Base-by-base conservation (phyloP, 2,797 vertebrate species). In the Acropternis orthonyx region DNA sequence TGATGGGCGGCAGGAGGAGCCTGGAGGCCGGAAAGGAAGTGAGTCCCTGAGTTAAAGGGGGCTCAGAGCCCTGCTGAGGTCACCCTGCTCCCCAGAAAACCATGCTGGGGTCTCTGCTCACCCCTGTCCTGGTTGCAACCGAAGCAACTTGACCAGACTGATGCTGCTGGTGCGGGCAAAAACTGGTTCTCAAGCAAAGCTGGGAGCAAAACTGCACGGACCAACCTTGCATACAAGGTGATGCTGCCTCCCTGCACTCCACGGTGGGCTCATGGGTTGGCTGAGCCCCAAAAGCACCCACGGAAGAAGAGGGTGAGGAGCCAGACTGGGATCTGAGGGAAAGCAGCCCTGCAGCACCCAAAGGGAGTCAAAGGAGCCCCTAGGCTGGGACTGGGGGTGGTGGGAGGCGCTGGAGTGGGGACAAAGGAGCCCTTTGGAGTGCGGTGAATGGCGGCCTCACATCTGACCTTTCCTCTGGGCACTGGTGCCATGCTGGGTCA, bases 391-490 rank as follows among this genome's bases (percentile, higher is more conserved):
- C 73, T 71, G 91, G 65, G 81, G 85, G 87, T 0, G 16, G 91
- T 1, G 0, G 54, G 37, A 79, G 68, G 80, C 16, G 4, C 72
- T 7, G 69, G 41, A 61, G 59, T 3, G 0, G 54, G 72, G 87
- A 95, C 93, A 96, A 96, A 95, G 68, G 74, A 73, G 91, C 87
- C 26, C 72, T 96, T 96, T 96, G 91, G 81, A 51, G 89, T 17
- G 1, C 78, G 71, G 13, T 95, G 91, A 92, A 95, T 85, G 84
- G 76, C 46, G 39, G 89, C 73, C 63, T 95, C 93, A 41, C 85
- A 77, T 87, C 89, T 93, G 93, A 94, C 91, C 96, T 95, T 95
- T 93, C 82, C 36, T 95, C 89, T 91, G 94, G 94, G 92, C 22
- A 34, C 87, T 63, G 87, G 44, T 72, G 73, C 59, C 21, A 39